These are phyloP conservation scores for Hipparchia sbordonii DNA, from an alignment of 2,888 invertebrate species.

Conservation along the genomic window DNA sequence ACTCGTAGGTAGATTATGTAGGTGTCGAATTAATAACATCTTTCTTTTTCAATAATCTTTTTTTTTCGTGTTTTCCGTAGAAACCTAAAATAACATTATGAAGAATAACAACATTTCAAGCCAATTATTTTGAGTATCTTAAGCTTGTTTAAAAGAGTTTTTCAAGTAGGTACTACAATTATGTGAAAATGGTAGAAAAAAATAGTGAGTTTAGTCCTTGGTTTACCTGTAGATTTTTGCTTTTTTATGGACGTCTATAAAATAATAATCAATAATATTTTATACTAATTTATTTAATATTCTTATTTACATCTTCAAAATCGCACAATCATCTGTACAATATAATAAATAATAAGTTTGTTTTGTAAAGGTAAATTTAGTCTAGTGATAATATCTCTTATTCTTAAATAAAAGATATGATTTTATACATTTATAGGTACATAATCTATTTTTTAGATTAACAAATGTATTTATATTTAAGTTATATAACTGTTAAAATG, in stretches of 20 bases:
- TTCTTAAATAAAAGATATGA: constrained; percentile 72
- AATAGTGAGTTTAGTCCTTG: no score
- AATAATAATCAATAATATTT: constrained; percentile 50
- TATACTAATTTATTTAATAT: constrained; percentile 77
- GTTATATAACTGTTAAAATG: constrained; percentile 55
- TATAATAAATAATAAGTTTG: constrained; percentile 42
- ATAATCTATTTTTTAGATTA: constrained; percentile 57
- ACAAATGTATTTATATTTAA: constrained; percentile 63
- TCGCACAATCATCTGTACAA: constrained; percentile 73
- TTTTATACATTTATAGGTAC: constrained; percentile 59
- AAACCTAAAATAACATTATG: no score
- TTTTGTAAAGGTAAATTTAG: constrained; percentile 52
- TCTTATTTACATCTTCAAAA: constrained; percentile 75
- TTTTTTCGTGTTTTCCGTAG: no score
- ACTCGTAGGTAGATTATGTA: no score
- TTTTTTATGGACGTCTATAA: constrained; percentile 14
- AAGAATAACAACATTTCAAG: no score
- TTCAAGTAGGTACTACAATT: no score
- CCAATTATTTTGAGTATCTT: no score
- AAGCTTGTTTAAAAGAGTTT: no score
- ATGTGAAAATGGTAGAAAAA: no score
- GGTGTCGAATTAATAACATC: no score
- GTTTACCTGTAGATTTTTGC: no score
- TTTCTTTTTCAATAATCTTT: no score
- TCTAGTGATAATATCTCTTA: constrained; percentile 68